Conservation (phyloP, 1,140 invertebrate species). For the Pollicipes pollicipes region DNA sequence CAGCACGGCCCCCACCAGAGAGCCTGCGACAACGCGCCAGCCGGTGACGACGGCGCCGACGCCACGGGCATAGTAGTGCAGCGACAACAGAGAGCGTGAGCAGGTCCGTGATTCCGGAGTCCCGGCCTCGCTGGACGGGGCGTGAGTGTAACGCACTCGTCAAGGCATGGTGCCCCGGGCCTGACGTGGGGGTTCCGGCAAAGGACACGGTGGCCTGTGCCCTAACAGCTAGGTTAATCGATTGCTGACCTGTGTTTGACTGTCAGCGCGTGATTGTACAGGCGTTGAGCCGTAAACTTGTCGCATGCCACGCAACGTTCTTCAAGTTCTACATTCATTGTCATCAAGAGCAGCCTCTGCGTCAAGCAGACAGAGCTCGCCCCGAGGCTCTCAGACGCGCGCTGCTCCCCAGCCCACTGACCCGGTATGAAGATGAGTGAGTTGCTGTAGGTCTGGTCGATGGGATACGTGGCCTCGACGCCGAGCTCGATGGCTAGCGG, state of each 20-base stretch:
- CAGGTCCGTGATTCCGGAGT: not conserved
- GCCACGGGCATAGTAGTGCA: not conserved
- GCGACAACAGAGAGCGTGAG: not conserved
- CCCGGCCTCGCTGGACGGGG: no score
- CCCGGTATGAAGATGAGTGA: not conserved
- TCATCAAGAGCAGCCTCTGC: no score
- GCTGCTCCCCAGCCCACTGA: not conserved
- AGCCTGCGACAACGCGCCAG: not conserved
- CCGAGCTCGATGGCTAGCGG: not conserved
- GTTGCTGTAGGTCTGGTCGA: not conserved
- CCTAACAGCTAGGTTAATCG: no score
- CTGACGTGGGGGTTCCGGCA: no score
- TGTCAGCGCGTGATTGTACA: no score
- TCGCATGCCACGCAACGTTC: no score
- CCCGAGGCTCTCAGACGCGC: no score
- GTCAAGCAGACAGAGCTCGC: not conserved
- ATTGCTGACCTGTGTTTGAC: no score
- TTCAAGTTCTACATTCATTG: no score
- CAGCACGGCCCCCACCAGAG: not conserved
- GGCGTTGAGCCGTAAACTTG: no score
- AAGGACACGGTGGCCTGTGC: no score
- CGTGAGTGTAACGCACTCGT: not conserved
- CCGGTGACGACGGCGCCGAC: no score
- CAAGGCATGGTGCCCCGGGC: not conserved
- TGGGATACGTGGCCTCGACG: not conserved